phyloP scores from a whole-genome alignment of 2,113 vertebrate genomes.

The Myotis lucifugus region DNA sequence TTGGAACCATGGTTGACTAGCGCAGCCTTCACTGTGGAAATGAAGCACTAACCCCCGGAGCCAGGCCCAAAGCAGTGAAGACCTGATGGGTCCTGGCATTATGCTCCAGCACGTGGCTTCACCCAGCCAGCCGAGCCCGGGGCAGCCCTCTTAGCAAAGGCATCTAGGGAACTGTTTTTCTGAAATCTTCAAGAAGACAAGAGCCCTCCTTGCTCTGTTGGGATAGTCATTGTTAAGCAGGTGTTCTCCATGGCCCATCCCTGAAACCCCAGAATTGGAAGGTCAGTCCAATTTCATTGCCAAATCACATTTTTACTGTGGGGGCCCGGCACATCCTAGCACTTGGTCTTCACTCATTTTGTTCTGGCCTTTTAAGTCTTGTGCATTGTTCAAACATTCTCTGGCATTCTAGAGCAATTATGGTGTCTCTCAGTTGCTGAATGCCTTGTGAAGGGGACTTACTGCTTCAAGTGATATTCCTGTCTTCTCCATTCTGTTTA shows the following conservation, averaged over 20 bases:
- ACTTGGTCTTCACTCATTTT: background rate
- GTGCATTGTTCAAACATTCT: background rate
- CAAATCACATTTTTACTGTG: background rate
- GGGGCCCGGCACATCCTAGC: background rate
- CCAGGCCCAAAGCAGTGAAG: background rate
- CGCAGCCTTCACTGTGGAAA: background rate
- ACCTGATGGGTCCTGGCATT: background rate
- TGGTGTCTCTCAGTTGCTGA: background rate
- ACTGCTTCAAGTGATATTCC: background rate
- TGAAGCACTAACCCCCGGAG: background rate
- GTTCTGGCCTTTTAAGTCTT: background rate
- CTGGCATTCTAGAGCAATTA: background rate
- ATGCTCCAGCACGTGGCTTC: background rate
- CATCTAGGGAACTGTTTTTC: background rate
- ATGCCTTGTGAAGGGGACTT: background rate
- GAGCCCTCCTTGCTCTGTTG: background rate
- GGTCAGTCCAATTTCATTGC: background rate
- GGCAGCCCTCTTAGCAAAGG: background rate
- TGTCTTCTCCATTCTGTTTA: background rate
- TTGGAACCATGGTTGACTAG: background rate
- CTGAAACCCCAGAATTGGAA: background rate
- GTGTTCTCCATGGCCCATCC: background rate
- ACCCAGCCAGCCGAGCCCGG: rapidly evolving
- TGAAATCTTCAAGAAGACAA: background rate
- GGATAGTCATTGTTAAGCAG: background rate